phyloP scores from a whole-genome alignment of 1,140 invertebrate species.

The Acromyrmex heyeri region DNA sequence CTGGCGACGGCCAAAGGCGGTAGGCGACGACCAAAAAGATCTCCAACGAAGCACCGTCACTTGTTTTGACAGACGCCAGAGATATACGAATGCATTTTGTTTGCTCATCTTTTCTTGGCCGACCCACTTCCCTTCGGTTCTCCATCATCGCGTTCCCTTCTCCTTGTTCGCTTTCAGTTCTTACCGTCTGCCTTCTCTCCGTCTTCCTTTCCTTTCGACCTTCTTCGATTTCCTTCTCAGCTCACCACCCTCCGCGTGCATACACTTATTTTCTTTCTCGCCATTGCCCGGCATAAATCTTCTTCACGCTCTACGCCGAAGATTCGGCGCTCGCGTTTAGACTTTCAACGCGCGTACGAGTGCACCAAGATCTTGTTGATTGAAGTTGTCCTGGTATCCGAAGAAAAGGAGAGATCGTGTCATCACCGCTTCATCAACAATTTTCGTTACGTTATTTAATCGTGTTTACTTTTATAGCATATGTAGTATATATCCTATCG shows the following conservation, averaged over 20 bases:
- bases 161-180: conserved; percentile 48
- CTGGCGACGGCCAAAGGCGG: conserved; percentile 31
- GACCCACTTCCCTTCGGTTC: conserved; percentile 68
- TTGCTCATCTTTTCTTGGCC: conserved; percentile 70
- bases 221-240: conserved; percentile 58
- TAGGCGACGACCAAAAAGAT: conserved; percentile 51
- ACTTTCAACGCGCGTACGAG: conserved; percentile 29
- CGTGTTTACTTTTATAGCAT: background rate
- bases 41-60: conserved; percentile 56
- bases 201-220: conserved; percentile 30
- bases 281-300: conserved; percentile 71
- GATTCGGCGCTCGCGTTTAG: conserved; percentile 54
- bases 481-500: background rate
- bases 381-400: conserved; percentile 9
- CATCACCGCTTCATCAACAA: background rate
- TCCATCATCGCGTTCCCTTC: conserved; percentile 58
- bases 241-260: conserved; percentile 53
- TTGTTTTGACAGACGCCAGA: conserved; percentile 80
- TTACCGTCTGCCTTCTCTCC: conserved; percentile 23
- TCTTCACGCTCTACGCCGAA: conserved; percentile 63
- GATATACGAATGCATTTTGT: conserved; percentile 73
- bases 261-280: conserved; percentile 70
- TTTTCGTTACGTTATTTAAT: background rate
- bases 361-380: conserved; percentile 33
- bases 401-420: background rate